Evolutionary conservation across 2,113 vertebrate genomes (phyloP), one percentile per base, ranked within the genome.

Genomic region (Dolichallabes microphthalmus): DNA sequence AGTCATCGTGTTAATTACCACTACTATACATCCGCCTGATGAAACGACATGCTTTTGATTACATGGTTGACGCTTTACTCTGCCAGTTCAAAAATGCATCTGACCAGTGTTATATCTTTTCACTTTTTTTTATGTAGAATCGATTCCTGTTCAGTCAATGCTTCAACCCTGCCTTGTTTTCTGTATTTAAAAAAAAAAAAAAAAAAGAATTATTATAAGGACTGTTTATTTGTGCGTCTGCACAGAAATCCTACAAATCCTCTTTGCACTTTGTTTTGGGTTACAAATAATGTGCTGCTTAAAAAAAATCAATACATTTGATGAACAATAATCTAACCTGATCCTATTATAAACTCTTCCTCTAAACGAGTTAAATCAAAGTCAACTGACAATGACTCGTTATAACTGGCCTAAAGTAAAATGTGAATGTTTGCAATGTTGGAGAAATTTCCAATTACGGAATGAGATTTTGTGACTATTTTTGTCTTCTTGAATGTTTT

Each of bases 101-200:
- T 45, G 52, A 61, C 22, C 85, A 86, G 85, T 86, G 79, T 82
- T 86, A 81, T 52, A 32, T 82, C 58, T 75, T n/a, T n/a, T 86
- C 30, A 27, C 30, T 77, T 11, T n/a, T 78, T 85, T 79, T 2
- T 73, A 55, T 71, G 27, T 82, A 78, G 58, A 77, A 66, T 35
- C 17, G 5, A 64, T 25, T 6, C 17, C 1, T 61, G 17, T 84
- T 32, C 20, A 53, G 19, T 32, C n/a, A 15, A 53, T 35, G 50
- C 71, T 63, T 30, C 19, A 5, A 14, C 25, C 55, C 78, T 85
- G 9, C 50, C 74, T 30, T 68, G 14, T 53, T 78, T 64, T 77
- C 53, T 63, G 32, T 60, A 45, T 39, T 83, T 73, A 27, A 13
- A 82, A 4, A 9, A 77, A 4, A 9, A 78, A 58, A 61, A n/a